These are phyloP conservation scores for Luperina testacea DNA, from an alignment of 2,888 invertebrate genomes.

Conservation along the genomic window DNA sequence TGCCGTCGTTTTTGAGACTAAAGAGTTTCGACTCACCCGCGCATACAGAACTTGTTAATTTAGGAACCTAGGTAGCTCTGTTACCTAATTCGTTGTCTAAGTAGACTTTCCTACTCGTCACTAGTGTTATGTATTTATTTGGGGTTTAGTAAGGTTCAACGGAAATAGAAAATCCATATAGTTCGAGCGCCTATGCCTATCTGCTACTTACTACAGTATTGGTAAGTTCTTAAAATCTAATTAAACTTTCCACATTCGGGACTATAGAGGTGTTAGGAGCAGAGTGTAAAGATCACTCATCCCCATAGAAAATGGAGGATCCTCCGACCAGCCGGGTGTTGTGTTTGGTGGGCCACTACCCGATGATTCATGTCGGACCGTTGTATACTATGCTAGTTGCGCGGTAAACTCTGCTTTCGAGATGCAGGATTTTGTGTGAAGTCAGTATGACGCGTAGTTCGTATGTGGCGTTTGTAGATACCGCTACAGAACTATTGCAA, in stretches of 20 bases:
- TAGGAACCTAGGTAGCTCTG: constrained; percentile 17
- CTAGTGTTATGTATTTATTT: not conserved
- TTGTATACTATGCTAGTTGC: too few species aligned
- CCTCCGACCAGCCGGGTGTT: too few species aligned
- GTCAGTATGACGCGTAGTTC: too few species aligned
- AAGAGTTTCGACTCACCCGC: constrained; percentile 23
- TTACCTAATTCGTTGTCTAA: constrained; percentile 8
- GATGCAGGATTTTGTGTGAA: too few species aligned
- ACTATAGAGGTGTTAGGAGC: too few species aligned
- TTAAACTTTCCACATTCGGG: not conserved
- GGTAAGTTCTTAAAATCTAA: not conserved
- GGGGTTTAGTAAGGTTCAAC: not conserved
- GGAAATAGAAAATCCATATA: not conserved
- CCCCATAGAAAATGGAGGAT: too few species aligned
- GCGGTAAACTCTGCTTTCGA: too few species aligned
- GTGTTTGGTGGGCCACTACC: too few species aligned
- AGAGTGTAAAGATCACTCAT: too few species aligned
- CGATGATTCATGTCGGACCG: too few species aligned
- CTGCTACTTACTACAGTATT: not conserved
- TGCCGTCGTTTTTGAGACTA: constrained; percentile 22
- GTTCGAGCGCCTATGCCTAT: not conserved
- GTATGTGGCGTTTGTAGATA: too few species aligned
- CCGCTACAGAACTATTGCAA: not conserved
- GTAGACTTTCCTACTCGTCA: not conserved
- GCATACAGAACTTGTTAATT: constrained; percentile 26